Evolutionary conservation across 2,113 vertebrate genomes (phyloP), one percentile per base, ranked within the genome.

Genomic region (Phylloscopus trochilus): DNA sequence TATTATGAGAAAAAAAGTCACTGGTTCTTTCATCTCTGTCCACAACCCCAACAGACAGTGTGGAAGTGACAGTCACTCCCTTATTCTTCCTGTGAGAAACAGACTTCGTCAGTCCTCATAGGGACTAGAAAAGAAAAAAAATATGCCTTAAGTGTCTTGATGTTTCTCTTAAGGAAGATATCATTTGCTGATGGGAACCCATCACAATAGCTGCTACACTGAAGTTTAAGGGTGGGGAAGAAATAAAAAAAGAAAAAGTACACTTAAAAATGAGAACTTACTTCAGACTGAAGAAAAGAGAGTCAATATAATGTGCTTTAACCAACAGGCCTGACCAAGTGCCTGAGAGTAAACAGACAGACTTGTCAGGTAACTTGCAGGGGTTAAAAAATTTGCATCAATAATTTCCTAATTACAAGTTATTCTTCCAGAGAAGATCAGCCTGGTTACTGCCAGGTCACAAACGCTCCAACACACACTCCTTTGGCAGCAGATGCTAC

Each of bases 211-310:
- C 9, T 31, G 16, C 49, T 76, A 55, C 31, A 21, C 26, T 76
- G 14, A 76, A 43, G 24, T 11, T 62, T 47, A 33, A 46, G n/a
- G 3, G 27, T 2, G 2, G 4, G 5, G 0, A 0, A 10, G 8
- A 46, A 13, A 26, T 27, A 6, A 31, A 37, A 70, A 64, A 43
- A 27, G 7, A 37, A 47, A 35, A 37, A 46, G 3, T 7, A 28
- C 1, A 2, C n/a, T 47, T 87, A 33, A 58, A 81, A 74, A 74
- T 10, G 27, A 79, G 62, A 83, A 19, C 15, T 43, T 30, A 63
- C 11, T 60, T 76, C 62, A 68, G 44, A 79, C 15, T 9, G 64
- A 80, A 80, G 37, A 41, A 76, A 89, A 49, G 1, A 41, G 3
- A 63, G 12, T 12, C 43, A 59, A 24, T 6, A 31, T 12, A 37